Base-by-base conservation (phyloP, 2,113 vertebrate genomes). In the Percina caprodes region DNA sequence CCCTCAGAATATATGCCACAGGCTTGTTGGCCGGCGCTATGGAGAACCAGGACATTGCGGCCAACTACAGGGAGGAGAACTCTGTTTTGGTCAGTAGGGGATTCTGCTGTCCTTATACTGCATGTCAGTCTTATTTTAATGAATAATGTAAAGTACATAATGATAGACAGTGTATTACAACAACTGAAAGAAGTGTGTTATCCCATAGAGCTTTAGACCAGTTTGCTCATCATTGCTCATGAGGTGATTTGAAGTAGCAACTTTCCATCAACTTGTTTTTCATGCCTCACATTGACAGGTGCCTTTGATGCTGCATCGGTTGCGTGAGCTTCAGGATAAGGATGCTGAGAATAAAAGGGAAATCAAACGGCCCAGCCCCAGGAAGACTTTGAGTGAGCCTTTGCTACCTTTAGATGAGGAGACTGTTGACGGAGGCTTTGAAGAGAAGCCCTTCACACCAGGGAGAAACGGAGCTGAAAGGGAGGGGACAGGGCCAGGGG, bases 1-100 rank as follows among this genome's bases (percentile, higher is more conserved):
- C 98, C 0, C 92, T 99, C 48, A 95, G 98, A 84, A 99, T 98
- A 0, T 99, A 98, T 0, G 98, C 98, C 77, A 99, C 97, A 0
- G 98, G 98, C 51, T 92, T 99, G 23, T 91, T 99, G 74, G 98
- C 97, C n/a, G 98, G 98, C 52, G 98, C 98, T 83, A 99, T 99
- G 98, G 98, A 99, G 95, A 99, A 99, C 92, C 98, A 99, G 93
- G 98, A 99, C 89, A 99, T 99, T 71, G 98, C 98, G 89, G 98
- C 98, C 60, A 99, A 99, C 94, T 99, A 99, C 88, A 96, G 98
- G 63, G 98, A 99, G 68, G 98, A 99, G 92, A 99, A 99, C 94
- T 99, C 97, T 4, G 96, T 98, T 42, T 46, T 99, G 96, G 98
- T 99, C 77, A 91, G 93, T 93, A 58, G 10, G 59, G n/a, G 12